phyloP scores from a whole-genome alignment of 2,797 vertebrate genomes.

The Dendrocincla tyrannina region DNA sequence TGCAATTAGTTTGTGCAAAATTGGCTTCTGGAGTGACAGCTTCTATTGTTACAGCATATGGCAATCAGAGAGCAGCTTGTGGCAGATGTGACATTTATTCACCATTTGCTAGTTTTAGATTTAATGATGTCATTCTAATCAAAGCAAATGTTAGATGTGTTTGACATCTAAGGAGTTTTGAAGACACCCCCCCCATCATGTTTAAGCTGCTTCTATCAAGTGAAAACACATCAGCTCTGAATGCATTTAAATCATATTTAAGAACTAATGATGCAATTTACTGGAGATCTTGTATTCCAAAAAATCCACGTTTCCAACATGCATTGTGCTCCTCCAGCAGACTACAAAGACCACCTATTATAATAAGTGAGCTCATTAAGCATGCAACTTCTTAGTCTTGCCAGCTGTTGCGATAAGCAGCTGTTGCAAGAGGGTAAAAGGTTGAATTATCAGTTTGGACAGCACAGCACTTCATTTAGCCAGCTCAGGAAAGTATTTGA shows the following conservation, averaged over 20 bases:
- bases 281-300: background rate
- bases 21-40: conserved; percentile 45
- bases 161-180: background rate
- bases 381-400: conserved; percentile 65
- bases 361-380: conserved; percentile 71
- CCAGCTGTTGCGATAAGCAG: conserved; percentile 82
- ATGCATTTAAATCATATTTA: background rate
- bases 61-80: conserved; percentile 48
- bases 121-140: conserved; percentile 1
- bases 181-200: background rate
- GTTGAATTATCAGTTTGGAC: conserved; percentile 65
- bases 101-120: conserved; percentile 30
- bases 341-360: conserved; percentile 62
- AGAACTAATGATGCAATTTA: conserved; percentile 15
- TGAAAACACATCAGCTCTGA: background rate
- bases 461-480: conserved; percentile 54
- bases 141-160: conserved; percentile 8
- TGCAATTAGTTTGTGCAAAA: conserved; percentile 45
- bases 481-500: background rate
- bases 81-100: conserved; percentile 62
- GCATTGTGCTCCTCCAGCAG: conserved; percentile 1
- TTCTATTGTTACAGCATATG: conserved; percentile 59
- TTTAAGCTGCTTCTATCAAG: background rate
- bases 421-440: conserved; percentile 76
- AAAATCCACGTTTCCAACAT: background rate